Evolutionary conservation across 2,113 vertebrate species (phyloP), one percentile per base, ranked within the genome.

Genomic region (Campylomormyrus tamandua): DNA sequence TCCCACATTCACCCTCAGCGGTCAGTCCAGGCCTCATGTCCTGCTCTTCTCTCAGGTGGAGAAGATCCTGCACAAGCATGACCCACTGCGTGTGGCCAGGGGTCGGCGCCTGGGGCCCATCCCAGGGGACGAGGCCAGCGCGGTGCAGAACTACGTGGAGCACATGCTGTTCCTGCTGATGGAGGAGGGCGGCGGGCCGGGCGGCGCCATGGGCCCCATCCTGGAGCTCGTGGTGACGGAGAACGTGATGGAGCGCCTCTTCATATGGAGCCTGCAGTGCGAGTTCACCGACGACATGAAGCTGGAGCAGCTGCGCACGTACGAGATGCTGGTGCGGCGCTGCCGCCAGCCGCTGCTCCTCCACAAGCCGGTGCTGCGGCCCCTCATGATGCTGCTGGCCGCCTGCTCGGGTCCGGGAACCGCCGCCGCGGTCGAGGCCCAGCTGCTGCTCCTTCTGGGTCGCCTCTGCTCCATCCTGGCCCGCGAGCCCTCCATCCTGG

Each of bases 101-200:
- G 35, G 31, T 1, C 46, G 85, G 3, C 93, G 92, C 1, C 95
- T 96, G 0, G 97, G 97, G 0, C 91, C 95, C 0, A 95, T 99
- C 92, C 96, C 97, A 1, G 92, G 96, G 0, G 98, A 99, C 45
- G 98, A 99, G 93, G 97, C 97, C 91, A 99, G 97, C 31, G 97
- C 98, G 0, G 98, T 99, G 74, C 98, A 99, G 95, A 99, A 99
- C 94, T 99, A 99, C 0, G 98, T 99, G 56, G 98, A 99, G 13
- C 98, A 99, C 94, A 99, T 99, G 98, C 95, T 99, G 11, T 98
- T 99, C 91, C 94, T 99, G 91, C 91, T 99, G 90, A 98, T 98
- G 92, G 98, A 99, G 92, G 98, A 99, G n/a, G 96, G 96, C 90
- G 93, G 95, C 2, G 97, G 96, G 2, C 96, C 96, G 95, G 97